These are phyloP conservation scores for Aproaerema taeniolella DNA, from an alignment of 2,888 invertebrate genomes.

Conservation along the genomic window DNA sequence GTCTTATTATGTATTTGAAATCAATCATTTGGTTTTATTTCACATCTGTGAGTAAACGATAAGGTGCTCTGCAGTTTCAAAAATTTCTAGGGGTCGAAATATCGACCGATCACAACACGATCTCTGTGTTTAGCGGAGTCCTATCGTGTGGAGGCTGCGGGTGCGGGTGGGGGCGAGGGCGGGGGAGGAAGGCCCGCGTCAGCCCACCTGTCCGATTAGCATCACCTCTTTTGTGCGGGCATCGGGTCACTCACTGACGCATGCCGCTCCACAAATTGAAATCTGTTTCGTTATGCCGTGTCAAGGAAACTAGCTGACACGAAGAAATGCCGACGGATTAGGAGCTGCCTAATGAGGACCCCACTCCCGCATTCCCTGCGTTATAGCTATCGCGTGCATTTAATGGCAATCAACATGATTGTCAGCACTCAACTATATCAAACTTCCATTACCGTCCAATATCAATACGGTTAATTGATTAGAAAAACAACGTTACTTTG, in stretches of 20 bases:
- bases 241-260: constrained; percentile 48
- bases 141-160: no score
- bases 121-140: constrained; percentile 35
- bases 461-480: constrained; percentile 62
- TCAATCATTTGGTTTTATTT: no score
- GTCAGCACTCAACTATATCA: constrained; percentile 59
- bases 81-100: constrained; percentile 23
- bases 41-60: no score
- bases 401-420: constrained; percentile 60
- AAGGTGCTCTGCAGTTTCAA: no score
- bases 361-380: constrained; percentile 32
- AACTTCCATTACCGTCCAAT: constrained; percentile 49
- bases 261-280: constrained; percentile 60
- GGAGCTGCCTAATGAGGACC: constrained; percentile 53
- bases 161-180: constrained; percentile 18
- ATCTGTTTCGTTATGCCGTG: constrained; percentile 69
- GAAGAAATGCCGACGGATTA: constrained; percentile 54
- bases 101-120: constrained; percentile 53
- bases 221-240: constrained; percentile 60
- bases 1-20: no score
- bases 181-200: constrained; percentile 44
- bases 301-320: constrained; percentile 62
- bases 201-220: constrained; percentile 72
- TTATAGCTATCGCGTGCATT: constrained; percentile 50
- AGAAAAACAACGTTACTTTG: constrained; percentile 48